Conservation (phyloP, 2,113 vertebrate genomes). For the Crotalus helleri region DNA sequence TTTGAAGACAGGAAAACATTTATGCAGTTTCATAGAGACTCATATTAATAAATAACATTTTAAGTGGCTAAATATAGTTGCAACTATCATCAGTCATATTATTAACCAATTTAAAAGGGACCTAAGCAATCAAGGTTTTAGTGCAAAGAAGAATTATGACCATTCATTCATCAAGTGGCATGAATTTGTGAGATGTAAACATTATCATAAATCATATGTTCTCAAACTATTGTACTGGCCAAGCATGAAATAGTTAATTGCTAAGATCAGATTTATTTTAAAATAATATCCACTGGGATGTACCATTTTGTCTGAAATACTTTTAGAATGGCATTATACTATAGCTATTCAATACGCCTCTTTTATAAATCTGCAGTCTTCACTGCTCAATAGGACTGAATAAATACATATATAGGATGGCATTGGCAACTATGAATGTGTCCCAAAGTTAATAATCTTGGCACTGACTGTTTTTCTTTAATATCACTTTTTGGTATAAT, state of each 20-base stretch:
- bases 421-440: neutral
- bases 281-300: slow-evolving; percentile 3
- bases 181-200: neutral
- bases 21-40: neutral
- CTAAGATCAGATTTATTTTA: neutral
- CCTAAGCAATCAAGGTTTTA: neutral
- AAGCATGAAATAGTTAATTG: slow-evolving; percentile 10
- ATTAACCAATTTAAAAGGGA: neutral
- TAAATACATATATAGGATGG: neutral
- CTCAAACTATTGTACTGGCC: neutral
- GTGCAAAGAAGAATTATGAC: neutral
- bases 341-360: neutral
- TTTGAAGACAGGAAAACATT: neutral
- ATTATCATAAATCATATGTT: neutral
- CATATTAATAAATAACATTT: neutral
- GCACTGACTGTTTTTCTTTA: neutral
- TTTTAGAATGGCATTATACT: neutral
- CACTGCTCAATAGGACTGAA: neutral
- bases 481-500: neutral
- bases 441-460: neutral
- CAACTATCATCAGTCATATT: neutral
- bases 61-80: neutral
- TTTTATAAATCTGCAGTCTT: neutral
- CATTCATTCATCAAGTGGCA: neutral
- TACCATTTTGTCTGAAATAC: neutral